Evolutionary conservation across 2,797 vertebrate genomes (phyloP).

Genomic region (Molossus molossus): DNA sequence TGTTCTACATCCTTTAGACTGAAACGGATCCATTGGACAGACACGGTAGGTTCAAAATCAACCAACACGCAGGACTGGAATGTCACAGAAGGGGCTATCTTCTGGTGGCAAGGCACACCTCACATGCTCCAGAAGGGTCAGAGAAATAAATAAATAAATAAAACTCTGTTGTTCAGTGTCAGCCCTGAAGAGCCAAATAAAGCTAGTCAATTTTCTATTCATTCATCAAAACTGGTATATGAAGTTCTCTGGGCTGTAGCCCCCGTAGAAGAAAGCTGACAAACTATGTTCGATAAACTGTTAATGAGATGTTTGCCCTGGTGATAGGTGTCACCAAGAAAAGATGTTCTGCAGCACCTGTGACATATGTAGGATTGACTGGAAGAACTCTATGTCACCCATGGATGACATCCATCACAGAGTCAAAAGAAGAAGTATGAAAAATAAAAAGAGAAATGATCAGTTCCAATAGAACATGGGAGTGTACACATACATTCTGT

Average conservation of each 20-base stretch:
- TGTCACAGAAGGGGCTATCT: not conserved
- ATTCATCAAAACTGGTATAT: constrained; percentile 70
- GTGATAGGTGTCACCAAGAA: constrained; percentile 71
- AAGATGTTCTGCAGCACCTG: not conserved
- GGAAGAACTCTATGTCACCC: constrained; percentile 11
- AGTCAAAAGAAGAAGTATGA: constrained; percentile 51
- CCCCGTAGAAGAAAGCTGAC: constrained; percentile 63
- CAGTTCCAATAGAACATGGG: constrained; percentile 60
- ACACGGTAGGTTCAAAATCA: not conserved
- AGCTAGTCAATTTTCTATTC: constrained; percentile 73
- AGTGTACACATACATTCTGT: constrained; percentile 25
- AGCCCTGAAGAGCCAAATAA: constrained; percentile 42
- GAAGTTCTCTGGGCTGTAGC: constrained; percentile 67
- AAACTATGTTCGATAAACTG: constrained; percentile 69
- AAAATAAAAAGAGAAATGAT: constrained; percentile 52
- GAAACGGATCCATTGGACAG: not conserved
- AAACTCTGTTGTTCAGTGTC: not conserved
- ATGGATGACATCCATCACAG: constrained; percentile 55
- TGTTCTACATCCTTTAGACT: not conserved
- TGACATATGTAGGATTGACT: constrained; percentile 63
- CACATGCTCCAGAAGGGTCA: not conserved
- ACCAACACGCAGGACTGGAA: not conserved
- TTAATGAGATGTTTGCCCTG: constrained; percentile 73
- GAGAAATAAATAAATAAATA: not conserved
- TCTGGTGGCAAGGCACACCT: not conserved